A percentile compares a stretch with the other conserved stretches of the same genome.
These are phyloP conservation scores for Dicycla oo DNA, from an alignment of 2,888 invertebrate species.

Conservation along the genomic window DNA sequence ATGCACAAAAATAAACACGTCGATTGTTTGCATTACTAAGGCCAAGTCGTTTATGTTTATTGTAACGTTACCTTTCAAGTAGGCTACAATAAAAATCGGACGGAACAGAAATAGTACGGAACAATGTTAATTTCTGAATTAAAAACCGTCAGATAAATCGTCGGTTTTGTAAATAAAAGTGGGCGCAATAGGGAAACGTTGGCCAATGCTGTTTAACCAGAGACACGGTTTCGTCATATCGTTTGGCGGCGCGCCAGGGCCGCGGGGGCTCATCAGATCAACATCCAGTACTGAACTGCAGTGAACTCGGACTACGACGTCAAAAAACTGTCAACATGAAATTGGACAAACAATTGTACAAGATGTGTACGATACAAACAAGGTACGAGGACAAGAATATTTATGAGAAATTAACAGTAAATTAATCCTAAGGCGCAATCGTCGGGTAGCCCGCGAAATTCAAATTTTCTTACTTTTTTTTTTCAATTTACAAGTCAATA, in stretches of 20 bases:
- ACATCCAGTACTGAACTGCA: conserved; percentile 71
- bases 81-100: conserved; percentile 11
- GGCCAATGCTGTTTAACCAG: conserved; percentile 66
- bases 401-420: neutral
- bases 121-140: conserved; percentile 42
- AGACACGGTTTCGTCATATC: conserved; percentile 77
- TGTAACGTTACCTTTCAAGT: conserved; percentile 17
- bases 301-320: conserved; percentile 70
- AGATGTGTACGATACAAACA: conserved; percentile 68
- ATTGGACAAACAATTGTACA: conserved; percentile 68
- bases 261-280: conserved; percentile 65
- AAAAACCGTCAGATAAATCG: conserved; percentile 50
- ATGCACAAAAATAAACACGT: conserved; percentile 18
- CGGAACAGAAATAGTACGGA: conserved; percentile 16
- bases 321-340: conserved; percentile 72
- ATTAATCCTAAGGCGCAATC: too few species aligned
- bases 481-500: too few species aligned
- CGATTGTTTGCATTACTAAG: conserved; percentile 29
- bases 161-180: conserved; percentile 55
- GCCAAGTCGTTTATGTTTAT: conserved; percentile 22
- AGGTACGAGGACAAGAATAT: conserved; percentile 47
- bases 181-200: conserved; percentile 64
- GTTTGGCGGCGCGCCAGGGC: conserved; percentile 77
- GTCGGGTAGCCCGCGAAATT: too few species aligned
- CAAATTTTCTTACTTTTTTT: too few species aligned